Conservation (phyloP, 2,797 vertebrate genomes). For the Spinibarbus caldwelli region DNA sequence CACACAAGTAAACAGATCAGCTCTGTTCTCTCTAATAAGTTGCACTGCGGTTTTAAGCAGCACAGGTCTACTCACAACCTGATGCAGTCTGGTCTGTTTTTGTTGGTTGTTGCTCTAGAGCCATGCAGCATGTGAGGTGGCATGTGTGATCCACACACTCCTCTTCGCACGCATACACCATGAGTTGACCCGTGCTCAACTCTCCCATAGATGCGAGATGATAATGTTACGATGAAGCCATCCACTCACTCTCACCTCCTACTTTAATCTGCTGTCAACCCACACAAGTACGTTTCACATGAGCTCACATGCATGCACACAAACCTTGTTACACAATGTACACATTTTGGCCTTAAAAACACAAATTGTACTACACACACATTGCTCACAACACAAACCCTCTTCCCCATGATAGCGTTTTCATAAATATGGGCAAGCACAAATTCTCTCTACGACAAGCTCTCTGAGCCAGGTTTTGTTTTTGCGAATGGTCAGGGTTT, state of each 20-base stretch:
- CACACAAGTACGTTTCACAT: constrained; percentile 14
- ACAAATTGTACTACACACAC: neutral
- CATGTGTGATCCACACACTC: neutral
- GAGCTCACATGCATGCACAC: neutral
- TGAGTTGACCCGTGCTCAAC: constrained; percentile 10
- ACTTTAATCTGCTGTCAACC: constrained; percentile 20
- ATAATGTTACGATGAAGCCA: constrained; percentile 8
- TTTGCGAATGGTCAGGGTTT: constrained; percentile 16
- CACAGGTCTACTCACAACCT: neutral
- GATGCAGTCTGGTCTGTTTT: constrained; percentile 11
- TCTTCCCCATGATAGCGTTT: constrained; percentile 21
- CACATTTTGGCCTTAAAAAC: neutral
- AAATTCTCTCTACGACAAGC: constrained; percentile 1
- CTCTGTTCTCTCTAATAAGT: neutral
- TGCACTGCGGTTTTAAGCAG: neutral
- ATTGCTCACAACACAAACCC: constrained; percentile 5
- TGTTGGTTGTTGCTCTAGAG: neutral
- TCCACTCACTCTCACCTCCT: constrained; percentile 6
- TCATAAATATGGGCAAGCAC: constrained; percentile 16
- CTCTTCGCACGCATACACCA: neutral
- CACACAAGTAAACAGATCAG: neutral
- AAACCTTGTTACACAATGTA: neutral
- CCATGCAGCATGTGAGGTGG: neutral
- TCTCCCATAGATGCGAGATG: neutral
- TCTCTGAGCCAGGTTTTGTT: constrained; percentile 26